Conservation (phyloP, 1,140 invertebrate species). For the Linepithema humile region DNA sequence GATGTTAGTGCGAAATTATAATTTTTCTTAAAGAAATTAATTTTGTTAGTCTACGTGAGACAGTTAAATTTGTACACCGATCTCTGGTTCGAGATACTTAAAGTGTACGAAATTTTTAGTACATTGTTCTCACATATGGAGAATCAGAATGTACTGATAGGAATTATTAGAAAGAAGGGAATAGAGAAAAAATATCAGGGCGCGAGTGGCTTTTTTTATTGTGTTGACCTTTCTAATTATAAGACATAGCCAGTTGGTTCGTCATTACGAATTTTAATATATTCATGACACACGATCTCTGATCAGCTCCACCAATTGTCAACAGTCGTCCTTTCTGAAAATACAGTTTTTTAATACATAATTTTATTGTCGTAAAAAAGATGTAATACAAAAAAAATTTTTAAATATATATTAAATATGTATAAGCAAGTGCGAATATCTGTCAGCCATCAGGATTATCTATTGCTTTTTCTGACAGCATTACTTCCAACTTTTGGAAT, state of each 20-base stretch:
- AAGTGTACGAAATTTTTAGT: no score
- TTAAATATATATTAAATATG: neutral
- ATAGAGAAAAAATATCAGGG: no score
- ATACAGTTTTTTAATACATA: neutral
- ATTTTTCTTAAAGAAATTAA: no score
- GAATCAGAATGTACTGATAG: no score
- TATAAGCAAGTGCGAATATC: neutral
- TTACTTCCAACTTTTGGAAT: neutral
- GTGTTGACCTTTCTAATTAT: neutral
- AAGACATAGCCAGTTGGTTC: neutral
- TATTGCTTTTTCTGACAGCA: neutral
- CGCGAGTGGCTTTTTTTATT: no score
- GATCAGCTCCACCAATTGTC: neutral
- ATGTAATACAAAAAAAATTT: neutral
- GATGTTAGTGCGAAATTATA: no score
- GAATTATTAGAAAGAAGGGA: no score
- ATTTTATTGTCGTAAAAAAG: neutral
- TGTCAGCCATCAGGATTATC: neutral
- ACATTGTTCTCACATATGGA: no score
- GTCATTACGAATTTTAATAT: neutral
- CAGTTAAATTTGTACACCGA: no score
- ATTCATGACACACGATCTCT: neutral
- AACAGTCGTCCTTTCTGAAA: neutral
- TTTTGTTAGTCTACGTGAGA: no score
- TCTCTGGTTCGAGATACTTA: no score